These are phyloP conservation scores for Zalophus californianus DNA, from an alignment of 2,797 vertebrate species.

Conservation along the genomic window DNA sequence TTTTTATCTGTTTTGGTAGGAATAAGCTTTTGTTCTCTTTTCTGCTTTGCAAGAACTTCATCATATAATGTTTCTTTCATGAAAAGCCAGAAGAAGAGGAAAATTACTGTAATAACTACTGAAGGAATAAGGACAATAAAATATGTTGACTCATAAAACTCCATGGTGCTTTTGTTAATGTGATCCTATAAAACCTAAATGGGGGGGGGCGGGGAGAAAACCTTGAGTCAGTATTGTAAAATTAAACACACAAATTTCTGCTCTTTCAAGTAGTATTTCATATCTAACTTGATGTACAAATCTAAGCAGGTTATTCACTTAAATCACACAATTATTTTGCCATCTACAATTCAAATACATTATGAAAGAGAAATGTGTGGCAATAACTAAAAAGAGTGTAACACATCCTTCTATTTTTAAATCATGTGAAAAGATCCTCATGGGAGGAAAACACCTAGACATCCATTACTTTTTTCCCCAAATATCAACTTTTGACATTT, in stretches of 20 bases:
- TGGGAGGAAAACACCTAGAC: not conserved
- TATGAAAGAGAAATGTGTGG: not conserved
- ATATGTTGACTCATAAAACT: conserved; percentile 98
- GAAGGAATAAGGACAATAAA: conserved; percentile 96
- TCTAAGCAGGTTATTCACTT: not conserved
- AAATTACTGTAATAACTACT: conserved; percentile 96
- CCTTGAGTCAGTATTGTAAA: conserved; percentile 33
- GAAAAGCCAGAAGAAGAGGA: conserved; percentile 99
- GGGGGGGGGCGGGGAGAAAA: not conserved
- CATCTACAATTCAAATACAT: conserved; percentile 37
- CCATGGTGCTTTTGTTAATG: conserved; percentile 93
- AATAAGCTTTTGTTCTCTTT: conserved; percentile 94
- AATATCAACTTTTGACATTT: conserved; percentile 35
- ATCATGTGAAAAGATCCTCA: conserved; percentile 17
- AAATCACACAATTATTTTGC: conserved; percentile 31
- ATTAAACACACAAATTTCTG: not conserved
- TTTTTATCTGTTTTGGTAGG: conserved; percentile 93
- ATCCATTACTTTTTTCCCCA: not conserved
- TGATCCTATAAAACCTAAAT: conserved; percentile 66
- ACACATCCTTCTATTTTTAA: conserved; percentile 45
- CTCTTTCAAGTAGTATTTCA: conserved; percentile 36
- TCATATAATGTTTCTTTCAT: conserved; percentile 99
- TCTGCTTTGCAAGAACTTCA: conserved; percentile 97
- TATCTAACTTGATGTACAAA: conserved; percentile 28
- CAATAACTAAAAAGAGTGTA: not conserved